These are phyloP conservation scores for Labrus mixtus DNA, from an alignment of 2,113 vertebrate genomes.

Conservation along the genomic window DNA sequence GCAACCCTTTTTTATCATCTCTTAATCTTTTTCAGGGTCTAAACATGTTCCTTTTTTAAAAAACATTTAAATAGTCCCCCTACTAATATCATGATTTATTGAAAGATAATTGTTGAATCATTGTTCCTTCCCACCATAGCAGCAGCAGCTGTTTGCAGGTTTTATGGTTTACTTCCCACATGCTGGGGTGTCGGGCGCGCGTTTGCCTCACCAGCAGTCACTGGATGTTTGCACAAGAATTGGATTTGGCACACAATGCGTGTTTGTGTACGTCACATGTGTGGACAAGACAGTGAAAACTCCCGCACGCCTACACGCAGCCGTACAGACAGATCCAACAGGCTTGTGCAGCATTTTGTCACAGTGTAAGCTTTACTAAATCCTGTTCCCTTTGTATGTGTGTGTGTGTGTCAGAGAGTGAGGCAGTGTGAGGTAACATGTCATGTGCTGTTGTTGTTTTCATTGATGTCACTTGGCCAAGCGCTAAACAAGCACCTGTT, in stretches of 20 bases:
- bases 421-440: neutral
- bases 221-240: conserved; percentile 56
- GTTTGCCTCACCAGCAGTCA: conserved; percentile 11
- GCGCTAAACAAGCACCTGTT: conserved; percentile 42
- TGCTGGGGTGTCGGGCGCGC: conserved; percentile 1
- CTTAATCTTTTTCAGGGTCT: neutral
- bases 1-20: neutral
- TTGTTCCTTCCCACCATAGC: neutral
- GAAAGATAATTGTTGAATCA: neutral
- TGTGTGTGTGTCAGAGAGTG: conserved; percentile 17
- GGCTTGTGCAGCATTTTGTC: conserved; percentile 52
- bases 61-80: neutral
- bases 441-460: conserved; percentile 39
- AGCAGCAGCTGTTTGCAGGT: conserved; percentile 44
- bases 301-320: neutral
- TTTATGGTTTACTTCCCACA: neutral
- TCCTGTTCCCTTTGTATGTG: conserved; percentile 32
- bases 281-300: conserved; percentile 6
- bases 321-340: conserved; percentile 8
- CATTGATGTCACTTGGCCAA: conserved; percentile 35
- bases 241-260: conserved; percentile 17
- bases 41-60: neutral
- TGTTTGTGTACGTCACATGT: conserved; percentile 12
- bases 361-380: conserved; percentile 34
- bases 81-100: neutral